Conservation (phyloP, 2,888 invertebrate species). For the Copidosoma aretas region DNA sequence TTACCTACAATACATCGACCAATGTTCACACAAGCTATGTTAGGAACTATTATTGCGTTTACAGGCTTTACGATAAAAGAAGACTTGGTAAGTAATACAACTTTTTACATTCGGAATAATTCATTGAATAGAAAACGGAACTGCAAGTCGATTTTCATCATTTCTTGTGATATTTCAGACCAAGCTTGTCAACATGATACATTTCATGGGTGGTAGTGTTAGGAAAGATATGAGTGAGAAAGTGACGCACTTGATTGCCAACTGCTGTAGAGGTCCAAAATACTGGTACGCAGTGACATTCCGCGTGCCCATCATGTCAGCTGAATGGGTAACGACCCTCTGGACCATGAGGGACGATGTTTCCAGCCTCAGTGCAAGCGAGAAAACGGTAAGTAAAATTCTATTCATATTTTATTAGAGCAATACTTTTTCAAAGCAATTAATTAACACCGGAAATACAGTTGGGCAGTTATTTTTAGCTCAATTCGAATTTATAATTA, state of each 20-base stretch:
- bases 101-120: background rate
- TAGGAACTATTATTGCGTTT: constrained; percentile 87
- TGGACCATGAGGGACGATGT: constrained; percentile 83
- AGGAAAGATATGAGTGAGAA: constrained; percentile 87
- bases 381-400: constrained; percentile 68
- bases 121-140: background rate
- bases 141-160: background rate
- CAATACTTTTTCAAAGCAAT: constrained; percentile 18
- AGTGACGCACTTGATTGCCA: constrained; percentile 93
- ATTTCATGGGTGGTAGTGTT: constrained; percentile 96
- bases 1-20: constrained; percentile 81
- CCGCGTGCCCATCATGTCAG: constrained; percentile 85
- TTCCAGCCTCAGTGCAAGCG: constrained; percentile 74
- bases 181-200: constrained; percentile 85
- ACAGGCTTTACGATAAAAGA: constrained; percentile 90
- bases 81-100: constrained; percentile 75
- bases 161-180: constrained; percentile 67
- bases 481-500: constrained; percentile 15
- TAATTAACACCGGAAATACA: constrained; percentile 1
- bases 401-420: constrained; percentile 15
- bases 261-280: constrained; percentile 87
- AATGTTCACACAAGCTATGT: constrained; percentile 87
- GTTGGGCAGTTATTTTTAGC: constrained; percentile 25
- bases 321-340: constrained; percentile 85
- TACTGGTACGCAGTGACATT: constrained; percentile 93